A percentile compares a stretch with the other conserved stretches of the same genome.
These are phyloP conservation scores for Hirundichthys speculiger DNA, from an alignment of 2,113 vertebrate genomes.

Conservation along the genomic window DNA sequence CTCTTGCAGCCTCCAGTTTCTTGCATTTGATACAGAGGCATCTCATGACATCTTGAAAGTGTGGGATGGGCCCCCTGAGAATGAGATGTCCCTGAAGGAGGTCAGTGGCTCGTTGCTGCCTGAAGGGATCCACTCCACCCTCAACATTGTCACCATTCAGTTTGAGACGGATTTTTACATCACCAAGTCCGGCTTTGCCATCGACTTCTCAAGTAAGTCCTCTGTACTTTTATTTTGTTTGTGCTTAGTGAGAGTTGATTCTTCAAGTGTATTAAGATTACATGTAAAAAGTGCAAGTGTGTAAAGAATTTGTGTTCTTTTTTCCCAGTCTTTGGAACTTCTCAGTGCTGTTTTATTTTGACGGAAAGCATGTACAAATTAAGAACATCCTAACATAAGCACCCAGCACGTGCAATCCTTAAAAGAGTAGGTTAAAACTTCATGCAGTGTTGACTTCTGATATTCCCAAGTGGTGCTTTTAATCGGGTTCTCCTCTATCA, in stretches of 20 bases:
- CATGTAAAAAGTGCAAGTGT: background rate
- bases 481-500: background rate
- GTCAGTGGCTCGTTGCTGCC: conserved; percentile 96
- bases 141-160: conserved; percentile 94
- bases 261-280: too few species aligned
- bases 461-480: too few species aligned
- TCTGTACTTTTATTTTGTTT: background rate
- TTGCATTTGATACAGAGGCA: conserved; percentile 97
- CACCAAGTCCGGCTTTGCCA: conserved; percentile 98
- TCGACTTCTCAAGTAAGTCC: conserved; percentile 98
- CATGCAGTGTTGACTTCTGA: too few species aligned
- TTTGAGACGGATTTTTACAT: conserved; percentile 99
- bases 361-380: background rate
- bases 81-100: conserved; percentile 96
- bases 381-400: background rate
- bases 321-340: background rate
- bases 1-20: conserved; percentile 90
- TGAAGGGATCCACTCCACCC: conserved; percentile 96
- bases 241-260: background rate
- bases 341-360: background rate
- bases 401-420: background rate
- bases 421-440: too few species aligned
- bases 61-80: conserved; percentile 96
- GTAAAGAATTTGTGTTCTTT: background rate
- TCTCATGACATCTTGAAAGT: conserved; percentile 97